A percentile compares a stretch with the other conserved stretches of the same genome.
Evolutionary conservation across 2,888 invertebrate species (phyloP).

Genomic region (Cylloceria caligata): DNA sequence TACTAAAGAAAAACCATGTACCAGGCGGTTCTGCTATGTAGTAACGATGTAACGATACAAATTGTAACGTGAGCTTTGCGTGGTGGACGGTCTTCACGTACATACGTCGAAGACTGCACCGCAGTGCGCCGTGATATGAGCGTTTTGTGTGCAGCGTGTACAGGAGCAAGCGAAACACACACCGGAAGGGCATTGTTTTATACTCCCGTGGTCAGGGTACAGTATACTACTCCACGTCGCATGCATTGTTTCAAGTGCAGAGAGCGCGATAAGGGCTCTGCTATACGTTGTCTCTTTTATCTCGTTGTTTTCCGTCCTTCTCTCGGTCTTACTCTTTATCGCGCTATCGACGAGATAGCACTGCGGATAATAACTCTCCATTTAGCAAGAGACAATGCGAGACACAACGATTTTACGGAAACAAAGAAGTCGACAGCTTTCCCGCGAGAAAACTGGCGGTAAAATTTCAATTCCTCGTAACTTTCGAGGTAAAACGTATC

Average conservation of each 20-base stretch:
- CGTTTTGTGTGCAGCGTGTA: not conserved
- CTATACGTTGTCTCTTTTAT: constrained; percentile 8
- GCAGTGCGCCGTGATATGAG: not conserved
- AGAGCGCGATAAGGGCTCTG: constrained; percentile 68
- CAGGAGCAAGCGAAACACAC: constrained; percentile 69
- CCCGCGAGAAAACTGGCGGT: not conserved
- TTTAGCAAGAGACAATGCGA: constrained; percentile 1
- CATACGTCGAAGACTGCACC: constrained; percentile 3
- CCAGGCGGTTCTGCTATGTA: not conserved
- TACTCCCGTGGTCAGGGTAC: constrained; percentile 22
- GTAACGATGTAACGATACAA: constrained; percentile 48
- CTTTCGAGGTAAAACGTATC: not conserved
- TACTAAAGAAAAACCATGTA: not conserved
- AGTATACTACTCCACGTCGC: constrained; percentile 5
- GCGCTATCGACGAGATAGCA: not conserved
- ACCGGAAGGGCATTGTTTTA: constrained; percentile 75
- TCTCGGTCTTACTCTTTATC: constrained; percentile 7
- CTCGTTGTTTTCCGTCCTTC: constrained; percentile 36
- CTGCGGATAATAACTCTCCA: not conserved
- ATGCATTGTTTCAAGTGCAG: constrained; percentile 35
- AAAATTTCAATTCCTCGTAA: not conserved
- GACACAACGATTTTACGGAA: not conserved
- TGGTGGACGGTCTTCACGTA: not conserved
- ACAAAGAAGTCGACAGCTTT: not conserved
- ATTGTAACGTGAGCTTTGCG: constrained; percentile 62